Conservation (phyloP, 1,140 invertebrate genomes). For the Magallana angulata region DNA sequence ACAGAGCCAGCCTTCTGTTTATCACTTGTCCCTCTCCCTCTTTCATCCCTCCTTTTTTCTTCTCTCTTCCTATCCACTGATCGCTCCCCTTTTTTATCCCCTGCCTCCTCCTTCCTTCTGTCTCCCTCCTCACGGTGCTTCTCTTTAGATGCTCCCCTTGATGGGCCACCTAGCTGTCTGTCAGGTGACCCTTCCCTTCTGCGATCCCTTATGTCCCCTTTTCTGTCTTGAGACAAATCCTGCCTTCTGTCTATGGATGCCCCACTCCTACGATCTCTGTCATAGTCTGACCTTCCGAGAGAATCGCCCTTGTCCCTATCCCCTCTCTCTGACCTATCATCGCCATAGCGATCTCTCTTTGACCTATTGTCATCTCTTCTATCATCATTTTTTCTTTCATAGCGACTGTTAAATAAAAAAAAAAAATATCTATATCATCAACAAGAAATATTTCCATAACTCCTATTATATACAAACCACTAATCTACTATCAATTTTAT, state of each 20-base stretch:
- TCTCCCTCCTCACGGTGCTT: conserved; percentile 38
- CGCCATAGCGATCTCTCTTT: conserved; percentile 47
- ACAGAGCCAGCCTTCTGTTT: not conserved
- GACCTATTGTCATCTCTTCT: not conserved
- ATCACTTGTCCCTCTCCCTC: conserved; percentile 25
- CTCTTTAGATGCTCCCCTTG: conserved; percentile 50
- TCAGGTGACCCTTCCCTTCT: conserved; percentile 32
- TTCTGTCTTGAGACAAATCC: conserved; percentile 28
- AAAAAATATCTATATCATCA: not conserved
- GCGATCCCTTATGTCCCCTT: conserved; percentile 14
- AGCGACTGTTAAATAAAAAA: conserved; percentile 16
- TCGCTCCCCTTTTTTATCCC: conserved; percentile 4
- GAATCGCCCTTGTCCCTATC: not conserved
- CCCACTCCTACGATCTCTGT: not conserved
- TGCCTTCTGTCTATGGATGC: not conserved
- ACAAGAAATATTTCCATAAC: not conserved
- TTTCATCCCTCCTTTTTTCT: conserved; percentile 32
- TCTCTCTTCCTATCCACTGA: conserved; percentile 16
- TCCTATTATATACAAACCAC: too few species aligned
- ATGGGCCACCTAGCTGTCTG: not conserved
- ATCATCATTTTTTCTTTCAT: conserved; percentile 45
- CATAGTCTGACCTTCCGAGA: not conserved
- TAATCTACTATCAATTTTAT: too few species aligned
- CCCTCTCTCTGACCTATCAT: conserved; percentile 30
- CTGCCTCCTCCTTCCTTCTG: conserved; percentile 3